Percentiles rank a stretch among this genome's conserved stretches.
phyloP scores from a whole-genome alignment of 2,888 invertebrate species.

The Cosmopolites sordidus region DNA sequence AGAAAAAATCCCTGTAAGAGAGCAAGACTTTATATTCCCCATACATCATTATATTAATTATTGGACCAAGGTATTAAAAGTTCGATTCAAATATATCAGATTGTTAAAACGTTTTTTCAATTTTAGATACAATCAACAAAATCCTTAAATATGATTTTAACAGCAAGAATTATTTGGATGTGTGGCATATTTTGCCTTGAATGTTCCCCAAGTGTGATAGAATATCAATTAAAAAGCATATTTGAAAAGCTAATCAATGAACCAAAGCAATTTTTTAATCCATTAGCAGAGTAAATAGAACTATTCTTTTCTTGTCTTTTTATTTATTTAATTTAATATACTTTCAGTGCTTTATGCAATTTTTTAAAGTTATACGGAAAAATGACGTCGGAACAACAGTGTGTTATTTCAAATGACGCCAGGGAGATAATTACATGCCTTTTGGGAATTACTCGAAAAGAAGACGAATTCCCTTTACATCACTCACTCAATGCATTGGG shows the following conservation, averaged over 20 bases:
- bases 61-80: conserved; percentile 28
- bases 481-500: conserved; percentile 29
- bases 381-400: conserved; percentile 23
- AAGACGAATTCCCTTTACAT: conserved; percentile 14
- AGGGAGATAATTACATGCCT: conserved; percentile 26
- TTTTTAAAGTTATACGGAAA: conserved; percentile 24
- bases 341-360: conserved; percentile 29
- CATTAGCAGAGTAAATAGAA: conserved; percentile 29
- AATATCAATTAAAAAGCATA: conserved; percentile 26
- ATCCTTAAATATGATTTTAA: not conserved
- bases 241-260: conserved; percentile 21
- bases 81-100: no score
- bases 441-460: conserved; percentile 23
- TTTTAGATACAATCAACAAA: not conserved
- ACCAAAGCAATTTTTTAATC: conserved; percentile 22
- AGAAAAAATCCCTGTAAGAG: conserved; percentile 8
- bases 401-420: conserved; percentile 18
- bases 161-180: conserved; percentile 17
- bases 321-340: conserved; percentile 1
- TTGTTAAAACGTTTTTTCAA: no score
- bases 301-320: conserved; percentile 1
- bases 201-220: conserved; percentile 24
- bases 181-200: conserved; percentile 28
- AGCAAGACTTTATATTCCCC: conserved; percentile 19
- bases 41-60: conserved; percentile 27